Evolutionary conservation across 2,888 invertebrate genomes (phyloP), one percentile per base, ranked within the genome.

Genomic region (Leptinotarsa haldemani): DNA sequence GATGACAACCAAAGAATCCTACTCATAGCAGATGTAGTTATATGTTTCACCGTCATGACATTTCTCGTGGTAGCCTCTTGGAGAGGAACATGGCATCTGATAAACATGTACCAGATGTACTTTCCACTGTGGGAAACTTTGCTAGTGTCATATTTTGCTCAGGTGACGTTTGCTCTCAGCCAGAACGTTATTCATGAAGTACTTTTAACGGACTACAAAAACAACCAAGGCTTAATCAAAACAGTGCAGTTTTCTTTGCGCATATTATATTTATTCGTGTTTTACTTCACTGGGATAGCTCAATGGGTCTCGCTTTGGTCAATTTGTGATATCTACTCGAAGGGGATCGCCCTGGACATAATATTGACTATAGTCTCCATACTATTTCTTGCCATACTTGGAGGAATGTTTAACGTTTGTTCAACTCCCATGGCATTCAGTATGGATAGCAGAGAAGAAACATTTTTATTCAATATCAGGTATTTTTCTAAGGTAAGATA

Each of bases 381-480:
- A 22, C 4, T 48, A 7, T 5, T 40, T 7, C 50, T 69, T 15
- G 7, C 40, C 12, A 7, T 52, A 15, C 0, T 73, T 18, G 89
- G 90, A 7, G 88, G 89, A 0, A 83, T 90, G 0, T 86, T 89
- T 68, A 92, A 91, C 81, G 81, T 91, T 16, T 85, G 90, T 47
- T 90, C 91, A 0, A 85, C 90, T 0, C 93, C 93, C 0, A 90
- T 90, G 80, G 88, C 90, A 82, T 85, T 92, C 16, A 86, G 88
- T 78, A 88, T 91, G 1, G 93, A 93, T 79, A 88, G 88, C 9
- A 90, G 90, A 73, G 89, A 88, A 53, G 86, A 88, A 61, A 90
- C 90, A 2, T 93, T 92, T 81, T 85, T 88, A 65, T 92, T 92
- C 82, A 88, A 90, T 12, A 92, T 92, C 0, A 88, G 91, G 80